phyloP scores from a whole-genome alignment of 2,888 invertebrate species.

The Bimastos eiseni region DNA sequence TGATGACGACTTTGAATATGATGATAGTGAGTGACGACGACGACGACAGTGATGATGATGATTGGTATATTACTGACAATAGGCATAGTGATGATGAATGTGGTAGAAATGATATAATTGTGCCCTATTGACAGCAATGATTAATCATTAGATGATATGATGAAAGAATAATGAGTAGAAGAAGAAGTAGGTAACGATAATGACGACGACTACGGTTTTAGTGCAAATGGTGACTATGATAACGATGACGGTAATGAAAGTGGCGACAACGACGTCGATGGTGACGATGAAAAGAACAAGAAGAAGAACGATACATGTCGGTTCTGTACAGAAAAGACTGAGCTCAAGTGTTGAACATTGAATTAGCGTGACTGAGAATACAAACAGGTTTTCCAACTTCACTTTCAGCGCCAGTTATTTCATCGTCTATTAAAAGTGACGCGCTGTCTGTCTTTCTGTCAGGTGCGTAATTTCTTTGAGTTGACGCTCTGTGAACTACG shows the following conservation, averaged over 20 bases:
- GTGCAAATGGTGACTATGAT: neutral
- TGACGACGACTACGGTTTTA: neutral
- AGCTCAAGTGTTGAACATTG: neutral
- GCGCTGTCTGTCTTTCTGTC: neutral
- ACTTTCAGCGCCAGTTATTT: neutral
- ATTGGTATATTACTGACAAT: neutral
- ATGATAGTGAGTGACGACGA: neutral
- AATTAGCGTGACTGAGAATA: neutral
- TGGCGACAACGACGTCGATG: neutral
- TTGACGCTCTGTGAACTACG: slow-evolving; percentile 58
- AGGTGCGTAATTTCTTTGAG: slow-evolving; percentile 63
- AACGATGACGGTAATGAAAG: too few species aligned
- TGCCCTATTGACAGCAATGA: neutral
- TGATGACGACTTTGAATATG: neutral
- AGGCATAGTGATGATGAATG: neutral
- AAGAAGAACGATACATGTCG: neutral
- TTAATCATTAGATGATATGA: neutral
- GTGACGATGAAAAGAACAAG: too few species aligned
- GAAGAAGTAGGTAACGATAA: neutral
- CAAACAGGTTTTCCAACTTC: neutral
- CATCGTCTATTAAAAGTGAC: neutral
- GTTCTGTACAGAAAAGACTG: neutral
- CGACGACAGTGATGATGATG: neutral
- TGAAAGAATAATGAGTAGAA: neutral
- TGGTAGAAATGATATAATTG: neutral